Evolutionary conservation across 53 echinoderm and acorn worm species (phyloP).

Genomic region (Antedon mediterranea): DNA sequence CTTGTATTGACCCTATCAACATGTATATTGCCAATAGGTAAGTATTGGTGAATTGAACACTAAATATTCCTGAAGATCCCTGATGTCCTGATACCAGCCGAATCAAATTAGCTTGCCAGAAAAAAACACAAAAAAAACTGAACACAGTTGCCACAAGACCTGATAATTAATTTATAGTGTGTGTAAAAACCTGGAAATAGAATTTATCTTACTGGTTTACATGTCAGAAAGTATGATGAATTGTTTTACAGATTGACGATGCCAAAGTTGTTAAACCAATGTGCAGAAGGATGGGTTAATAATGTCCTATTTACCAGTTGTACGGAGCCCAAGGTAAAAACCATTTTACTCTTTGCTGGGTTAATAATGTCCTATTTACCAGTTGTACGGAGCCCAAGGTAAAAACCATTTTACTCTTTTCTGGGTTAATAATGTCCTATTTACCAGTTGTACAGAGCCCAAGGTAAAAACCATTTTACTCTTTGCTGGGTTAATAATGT

Average conservation of each 20-base stretch:
- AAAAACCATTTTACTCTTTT: constrained; percentile 1
- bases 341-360: constrained; percentile 4
- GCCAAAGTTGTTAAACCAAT: constrained; percentile 78
- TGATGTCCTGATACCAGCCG: too few relatives aligned
- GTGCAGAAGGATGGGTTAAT: constrained; percentile 94
- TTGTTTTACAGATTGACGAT: constrained; percentile 47
- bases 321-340: constrained; percentile 54
- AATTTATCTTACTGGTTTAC: too few relatives aligned
- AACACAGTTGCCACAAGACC: too few relatives aligned
- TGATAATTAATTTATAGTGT: too few relatives aligned
- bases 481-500: too few relatives aligned
- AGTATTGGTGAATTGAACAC: too few relatives aligned
- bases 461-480: constrained; percentile 31
- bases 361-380: constrained; percentile 84
- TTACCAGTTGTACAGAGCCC: constrained; percentile 63
- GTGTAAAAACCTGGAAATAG: too few relatives aligned
- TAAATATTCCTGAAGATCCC: too few relatives aligned
- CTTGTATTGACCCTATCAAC: constrained; percentile 84
- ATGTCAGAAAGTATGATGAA: too few relatives aligned
- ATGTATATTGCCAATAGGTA: constrained; percentile 84
- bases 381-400: constrained; percentile 66
- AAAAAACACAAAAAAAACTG: too few relatives aligned
- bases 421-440: too few relatives aligned
- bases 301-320: constrained; percentile 83
- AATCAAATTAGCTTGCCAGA: too few relatives aligned